Evolutionary conservation across 2,888 invertebrate genomes (phyloP).

Genomic region (Hypomecis atomaria): DNA sequence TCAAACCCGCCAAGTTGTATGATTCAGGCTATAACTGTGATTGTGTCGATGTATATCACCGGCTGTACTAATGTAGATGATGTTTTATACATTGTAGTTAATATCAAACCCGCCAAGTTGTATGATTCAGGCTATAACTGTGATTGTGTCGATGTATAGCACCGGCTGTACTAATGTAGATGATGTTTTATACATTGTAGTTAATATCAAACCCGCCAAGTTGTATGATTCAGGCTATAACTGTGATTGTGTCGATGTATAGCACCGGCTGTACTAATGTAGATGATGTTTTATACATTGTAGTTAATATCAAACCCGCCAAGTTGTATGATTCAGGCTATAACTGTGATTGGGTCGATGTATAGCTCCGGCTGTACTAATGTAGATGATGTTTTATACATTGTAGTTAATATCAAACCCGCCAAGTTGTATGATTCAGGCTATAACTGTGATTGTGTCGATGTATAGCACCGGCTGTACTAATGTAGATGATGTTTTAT

Average conservation of each 20-base stretch:
- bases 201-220: too few species aligned
- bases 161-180: background rate
- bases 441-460: background rate
- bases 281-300: too few species aligned
- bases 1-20: too few species aligned
- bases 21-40: background rate
- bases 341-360: background rate
- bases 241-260: background rate
- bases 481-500: background rate
- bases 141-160: background rate
- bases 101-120: too few species aligned
- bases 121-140: background rate
- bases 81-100: too few species aligned
- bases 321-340: too few species aligned
- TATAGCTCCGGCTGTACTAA: background rate
- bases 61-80: background rate
- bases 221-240: too few species aligned
- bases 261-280: background rate
- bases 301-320: too few species aligned
- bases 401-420: too few species aligned
- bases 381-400: too few species aligned
- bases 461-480: background rate
- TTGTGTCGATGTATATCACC: background rate
- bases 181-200: too few species aligned
- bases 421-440: too few species aligned